Conservation (phyloP, 92 coral and sea anemone species). For the Porites divaricata region DNA sequence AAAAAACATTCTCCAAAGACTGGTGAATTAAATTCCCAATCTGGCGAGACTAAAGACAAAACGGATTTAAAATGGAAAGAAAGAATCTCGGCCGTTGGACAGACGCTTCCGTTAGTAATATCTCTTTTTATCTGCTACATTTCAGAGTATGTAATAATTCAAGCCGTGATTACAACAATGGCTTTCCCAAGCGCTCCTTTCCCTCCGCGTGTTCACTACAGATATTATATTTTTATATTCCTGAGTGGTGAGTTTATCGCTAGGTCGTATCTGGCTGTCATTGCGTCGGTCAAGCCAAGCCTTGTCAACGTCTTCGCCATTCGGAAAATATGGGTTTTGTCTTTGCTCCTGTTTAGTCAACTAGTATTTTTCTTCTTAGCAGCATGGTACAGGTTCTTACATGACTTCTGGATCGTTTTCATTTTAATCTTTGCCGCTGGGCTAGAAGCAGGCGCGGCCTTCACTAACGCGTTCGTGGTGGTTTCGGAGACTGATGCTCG, state of each 20-base stretch:
- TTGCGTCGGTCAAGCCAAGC: constrained; percentile 70
- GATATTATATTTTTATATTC: constrained; percentile 86
- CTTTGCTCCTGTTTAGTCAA: constrained; percentile 67
- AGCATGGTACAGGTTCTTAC: constrained; percentile 88
- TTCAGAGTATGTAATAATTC: constrained; percentile 87
- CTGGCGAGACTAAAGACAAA: constrained; percentile 1
- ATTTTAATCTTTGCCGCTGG: constrained; percentile 89
- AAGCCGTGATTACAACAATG: constrained; percentile 91
- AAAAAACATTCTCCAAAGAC: constrained; percentile 53
- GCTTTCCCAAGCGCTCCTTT: constrained; percentile 90
- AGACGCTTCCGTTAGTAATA: constrained; percentile 72
- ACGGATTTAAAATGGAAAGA: constrained; percentile 74
- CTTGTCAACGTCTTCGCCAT: constrained; percentile 64
- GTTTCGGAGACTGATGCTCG: constrained; percentile 78
- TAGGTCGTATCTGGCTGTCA: constrained; percentile 80
- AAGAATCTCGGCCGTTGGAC: constrained; percentile 67
- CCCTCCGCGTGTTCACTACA: constrained; percentile 89
- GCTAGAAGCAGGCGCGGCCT: constrained; percentile 87
- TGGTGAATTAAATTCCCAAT: not conserved
- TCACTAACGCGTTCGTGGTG: constrained; percentile 82
- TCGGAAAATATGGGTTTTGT: constrained; percentile 71
- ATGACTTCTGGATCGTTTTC: constrained; percentile 86
- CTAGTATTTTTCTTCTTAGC: constrained; percentile 75
- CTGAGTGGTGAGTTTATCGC: constrained; percentile 89
- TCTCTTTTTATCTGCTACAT: constrained; percentile 83